A percentile compares a stretch with the other conserved stretches of the same genome.
These are phyloP conservation scores for Dolichoris vasculosae DNA, from an alignment of 1,140 invertebrate genomes.

Conservation along the genomic window DNA sequence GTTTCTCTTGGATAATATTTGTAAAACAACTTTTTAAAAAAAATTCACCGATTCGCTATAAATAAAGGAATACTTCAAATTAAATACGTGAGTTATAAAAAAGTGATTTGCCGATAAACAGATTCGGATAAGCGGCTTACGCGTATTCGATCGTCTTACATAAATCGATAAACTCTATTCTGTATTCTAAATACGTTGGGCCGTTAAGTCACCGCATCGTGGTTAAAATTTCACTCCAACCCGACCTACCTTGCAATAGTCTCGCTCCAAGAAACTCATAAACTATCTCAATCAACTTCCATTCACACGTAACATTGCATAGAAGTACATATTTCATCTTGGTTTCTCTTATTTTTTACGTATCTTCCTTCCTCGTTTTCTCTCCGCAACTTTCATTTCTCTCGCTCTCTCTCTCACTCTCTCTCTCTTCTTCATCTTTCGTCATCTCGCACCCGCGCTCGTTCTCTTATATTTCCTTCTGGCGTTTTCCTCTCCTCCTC, in stretches of 20 bases:
- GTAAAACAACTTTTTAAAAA: no score
- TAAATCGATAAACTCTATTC: background rate
- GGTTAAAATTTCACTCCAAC: background rate
- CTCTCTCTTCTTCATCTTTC: conserved; percentile 12
- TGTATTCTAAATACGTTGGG: background rate
- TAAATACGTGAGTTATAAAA: no score
- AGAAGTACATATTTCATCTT: background rate
- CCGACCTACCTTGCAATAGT: background rate
- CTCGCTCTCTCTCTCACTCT: background rate
- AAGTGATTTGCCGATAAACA: no score
- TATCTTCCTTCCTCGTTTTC: background rate
- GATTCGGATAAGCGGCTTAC: no score
- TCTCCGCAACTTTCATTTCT: background rate
- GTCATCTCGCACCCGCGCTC: background rate
- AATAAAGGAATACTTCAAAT: no score
- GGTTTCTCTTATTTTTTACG: background rate
- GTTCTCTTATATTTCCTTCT: background rate
- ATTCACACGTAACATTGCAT: background rate
- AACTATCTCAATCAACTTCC: background rate
- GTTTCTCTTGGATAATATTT: no score
- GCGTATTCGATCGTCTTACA: background rate
- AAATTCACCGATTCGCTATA: no score
- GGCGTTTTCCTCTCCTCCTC: background rate
- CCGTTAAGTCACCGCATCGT: background rate
- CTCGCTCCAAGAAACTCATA: background rate